Evolutionary conservation across 1,140 invertebrate genomes (phyloP), one percentile per base, ranked within the genome.

Genomic region (Drosophila serrata): DNA sequence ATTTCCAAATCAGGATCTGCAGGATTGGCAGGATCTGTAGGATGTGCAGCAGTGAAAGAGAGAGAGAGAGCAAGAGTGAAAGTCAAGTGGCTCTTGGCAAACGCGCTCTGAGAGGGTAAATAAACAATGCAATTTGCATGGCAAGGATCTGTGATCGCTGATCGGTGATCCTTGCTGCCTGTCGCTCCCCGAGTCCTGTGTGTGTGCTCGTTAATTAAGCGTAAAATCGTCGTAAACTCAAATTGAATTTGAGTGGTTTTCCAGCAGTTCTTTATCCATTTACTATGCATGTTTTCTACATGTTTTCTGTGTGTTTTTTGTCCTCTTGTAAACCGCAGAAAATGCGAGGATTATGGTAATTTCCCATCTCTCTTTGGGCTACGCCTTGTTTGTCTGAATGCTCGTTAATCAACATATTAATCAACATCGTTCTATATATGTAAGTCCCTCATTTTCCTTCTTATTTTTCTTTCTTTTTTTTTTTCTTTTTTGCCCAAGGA

Each of bases 361-460:
- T 78, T 75, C 9, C 9, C 9, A 5, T 4, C 17, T 19, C 2
- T 42, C 17, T 57, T 57, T 46, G 35, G 13, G 72, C 53, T 37
- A 86, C 61, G 75, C 75, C 75, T 55, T 37, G 45, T 65, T 60
- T 12, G 24, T 12, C 69, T 51, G 29, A 70, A 69, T 57, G 82
- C 82, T 88, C 84, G 79, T 80, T 88, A 82, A 84, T n/a, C n/a
- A 77, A 63, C 70, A 77, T 70, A 87, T 87, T 88, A 87, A 88
- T 87, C 84, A 87, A 74, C 84, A 73, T 27, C 11, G 69, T 8
- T 45, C 31, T 13, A n/a, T 24, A 24, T 24, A 19, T 13, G 3
- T 6, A 43, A 43, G 19, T 40, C 42, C 46, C 29, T 63, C 22
- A 8, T 17, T n/a, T 40, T 55, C 27, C 11, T 37, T n/a, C 7